Conservation (phyloP, 1,140 invertebrate species). For the Rhizoglyphus robini region DNA sequence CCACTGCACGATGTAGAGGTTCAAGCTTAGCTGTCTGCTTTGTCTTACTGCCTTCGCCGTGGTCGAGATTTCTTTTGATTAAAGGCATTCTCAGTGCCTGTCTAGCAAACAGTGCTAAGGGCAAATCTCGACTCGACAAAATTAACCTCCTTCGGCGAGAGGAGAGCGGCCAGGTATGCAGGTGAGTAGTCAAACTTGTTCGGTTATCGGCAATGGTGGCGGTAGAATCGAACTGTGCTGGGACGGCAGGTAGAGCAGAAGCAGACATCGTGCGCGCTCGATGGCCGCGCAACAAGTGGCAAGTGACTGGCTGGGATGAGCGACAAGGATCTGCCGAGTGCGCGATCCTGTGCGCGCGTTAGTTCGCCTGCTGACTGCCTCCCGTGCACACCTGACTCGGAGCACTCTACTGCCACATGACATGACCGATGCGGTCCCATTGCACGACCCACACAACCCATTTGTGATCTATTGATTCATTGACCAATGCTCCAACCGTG, state of each 20-base stretch:
- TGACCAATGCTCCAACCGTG: too few species aligned
- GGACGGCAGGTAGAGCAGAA: background rate
- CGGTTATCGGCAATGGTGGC: background rate
- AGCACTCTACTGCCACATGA: background rate
- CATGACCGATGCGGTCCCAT: background rate
- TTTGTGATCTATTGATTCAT: background rate
- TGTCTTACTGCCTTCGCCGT: conserved; percentile 3
- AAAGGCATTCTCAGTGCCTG: conserved; percentile 4
- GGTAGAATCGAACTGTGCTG: background rate
- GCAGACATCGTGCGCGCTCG: background rate
- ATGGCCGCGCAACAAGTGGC: background rate
- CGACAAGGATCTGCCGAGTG: background rate
- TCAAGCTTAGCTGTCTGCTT: too few species aligned
- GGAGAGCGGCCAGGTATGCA: background rate
- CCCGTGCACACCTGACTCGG: background rate
- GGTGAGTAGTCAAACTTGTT: conserved; percentile 19
- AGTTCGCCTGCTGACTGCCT: background rate
- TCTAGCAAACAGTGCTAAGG: background rate
- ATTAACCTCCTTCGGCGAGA: conserved; percentile 7
- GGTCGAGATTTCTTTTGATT: conserved; percentile 12
- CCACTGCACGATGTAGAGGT: too few species aligned
- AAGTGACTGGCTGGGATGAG: background rate
- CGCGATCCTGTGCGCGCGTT: background rate
- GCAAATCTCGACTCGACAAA: background rate
- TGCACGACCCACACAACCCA: background rate